Conservation (phyloP, 2,888 invertebrate genomes). For the Mystacides longicornis region DNA sequence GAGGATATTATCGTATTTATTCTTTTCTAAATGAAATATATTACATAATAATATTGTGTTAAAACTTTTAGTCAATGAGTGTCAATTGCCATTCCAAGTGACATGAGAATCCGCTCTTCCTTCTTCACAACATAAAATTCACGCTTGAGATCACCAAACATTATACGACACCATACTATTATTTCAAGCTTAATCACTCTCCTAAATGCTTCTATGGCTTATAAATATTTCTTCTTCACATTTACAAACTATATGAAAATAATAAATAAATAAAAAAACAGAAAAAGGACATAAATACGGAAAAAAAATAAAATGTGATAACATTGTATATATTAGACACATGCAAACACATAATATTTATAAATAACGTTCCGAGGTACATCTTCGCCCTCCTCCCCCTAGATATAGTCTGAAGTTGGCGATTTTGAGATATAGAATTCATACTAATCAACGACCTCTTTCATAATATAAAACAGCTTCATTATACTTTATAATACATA, state of each 20-base stretch:
- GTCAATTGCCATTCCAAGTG: slow-evolving; percentile 43
- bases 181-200: background rate
- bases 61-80: too few species aligned
- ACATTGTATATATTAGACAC: too few species aligned
- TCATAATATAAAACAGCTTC: background rate
- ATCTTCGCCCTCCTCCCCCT: slow-evolving; percentile 50
- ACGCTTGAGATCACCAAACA: slow-evolving; percentile 12
- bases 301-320: too few species aligned
- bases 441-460: slow-evolving; percentile 3
- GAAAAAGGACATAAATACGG: too few species aligned
- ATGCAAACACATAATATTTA: too few species aligned
- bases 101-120: slow-evolving; percentile 44
- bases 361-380: slow-evolving; percentile 48
- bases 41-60: too few species aligned
- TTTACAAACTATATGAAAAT: too few species aligned
- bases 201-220: too few species aligned
- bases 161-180: background rate
- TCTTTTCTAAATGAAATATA: too few species aligned
- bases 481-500: background rate
- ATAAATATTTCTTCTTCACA: too few species aligned
- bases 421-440: slow-evolving; percentile 54
- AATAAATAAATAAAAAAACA: too few species aligned
- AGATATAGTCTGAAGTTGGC: slow-evolving; percentile 33
- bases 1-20: too few species aligned
- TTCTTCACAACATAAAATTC: slow-evolving; percentile 14